Conservation (phyloP, 2,113 vertebrate species). For the Sarotherodon lohbergeri region DNA sequence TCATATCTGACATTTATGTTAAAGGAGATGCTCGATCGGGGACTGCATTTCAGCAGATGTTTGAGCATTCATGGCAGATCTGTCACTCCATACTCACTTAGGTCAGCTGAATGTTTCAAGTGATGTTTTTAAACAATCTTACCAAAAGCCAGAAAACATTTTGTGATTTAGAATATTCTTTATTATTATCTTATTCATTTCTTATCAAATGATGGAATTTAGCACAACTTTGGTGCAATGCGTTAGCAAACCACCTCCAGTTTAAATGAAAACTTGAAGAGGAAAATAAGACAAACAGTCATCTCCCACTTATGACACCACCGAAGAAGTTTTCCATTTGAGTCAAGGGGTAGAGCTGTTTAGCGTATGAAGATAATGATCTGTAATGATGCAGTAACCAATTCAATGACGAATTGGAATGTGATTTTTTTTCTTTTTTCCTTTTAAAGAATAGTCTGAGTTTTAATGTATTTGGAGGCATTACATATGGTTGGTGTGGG, state of each 20-base stretch:
- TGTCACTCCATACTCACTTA: neutral
- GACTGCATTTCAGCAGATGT: neutral
- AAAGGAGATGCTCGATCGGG: neutral
- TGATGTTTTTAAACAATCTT: neutral
- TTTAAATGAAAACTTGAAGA: neutral
- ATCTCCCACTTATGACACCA: neutral
- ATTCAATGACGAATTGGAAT: neutral
- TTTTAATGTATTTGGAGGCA: neutral
- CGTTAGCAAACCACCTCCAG: neutral
- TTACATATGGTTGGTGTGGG: neutral
- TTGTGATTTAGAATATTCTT: neutral
- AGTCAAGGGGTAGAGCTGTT: neutral
- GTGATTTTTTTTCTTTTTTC: neutral
- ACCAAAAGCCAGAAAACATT: neutral
- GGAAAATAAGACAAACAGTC: accelerated
- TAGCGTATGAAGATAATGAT: neutral
- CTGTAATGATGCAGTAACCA: neutral
- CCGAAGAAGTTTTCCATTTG: neutral
- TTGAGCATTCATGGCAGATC: neutral
- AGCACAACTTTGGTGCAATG: neutral
- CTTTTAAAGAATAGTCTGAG: neutral
- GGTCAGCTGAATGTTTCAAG: neutral
- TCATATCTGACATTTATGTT: neutral
- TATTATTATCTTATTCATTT: neutral
- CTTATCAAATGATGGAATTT: neutral